Base-by-base conservation (phyloP, 2,797 vertebrate genomes). In the Chromobotia macracanthus region DNA sequence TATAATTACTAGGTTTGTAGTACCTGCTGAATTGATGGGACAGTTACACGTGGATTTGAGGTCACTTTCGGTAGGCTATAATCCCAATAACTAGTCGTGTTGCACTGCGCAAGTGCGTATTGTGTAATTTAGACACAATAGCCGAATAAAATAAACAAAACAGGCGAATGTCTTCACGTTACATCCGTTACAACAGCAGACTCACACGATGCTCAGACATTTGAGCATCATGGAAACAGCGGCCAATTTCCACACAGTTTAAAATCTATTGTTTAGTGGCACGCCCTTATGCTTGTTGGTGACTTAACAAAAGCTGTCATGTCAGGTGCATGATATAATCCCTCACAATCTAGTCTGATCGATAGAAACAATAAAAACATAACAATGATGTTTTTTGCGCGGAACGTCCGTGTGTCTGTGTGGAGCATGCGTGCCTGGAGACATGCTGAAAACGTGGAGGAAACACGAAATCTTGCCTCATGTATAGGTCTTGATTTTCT, bases 391-490 rank as follows among this genome's bases (percentile, higher is more conserved):
- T 31, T 60, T 64, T 38, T 18, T 19, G 25, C 2, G 16, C 51
- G 10, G 15, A 46, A 18, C 25, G 23, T 12, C 11, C 18, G 19
- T 50, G 23, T 21, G 15, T 16, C 2, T 21, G 1, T 16, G 3
- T 58, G 9, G 38, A 60, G 9, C 10, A 69, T 48, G 53, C 31
- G 61, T 23, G 60, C 44, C 13, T 9, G 8, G n/a, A 6, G 25
- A 28, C 60, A 18, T 64, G 4, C 16, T 71, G 2, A 0, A 65
- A 55, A 79, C 48, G 66, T 70, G 56, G 67, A 65, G 18, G 44
- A 53, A 72, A 79, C 13, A 55, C 77, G 31, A 69, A 61, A 15
- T 19, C 21, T 19, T 71, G 55, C 6, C 19, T 50, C 41, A 9
- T 55, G 46, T 48, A 31, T 15, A 8, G 19, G 44, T 66, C 44